phyloP scores from a whole-genome alignment of 2,888 invertebrate species.

The Noctuana brunneofusca region DNA sequence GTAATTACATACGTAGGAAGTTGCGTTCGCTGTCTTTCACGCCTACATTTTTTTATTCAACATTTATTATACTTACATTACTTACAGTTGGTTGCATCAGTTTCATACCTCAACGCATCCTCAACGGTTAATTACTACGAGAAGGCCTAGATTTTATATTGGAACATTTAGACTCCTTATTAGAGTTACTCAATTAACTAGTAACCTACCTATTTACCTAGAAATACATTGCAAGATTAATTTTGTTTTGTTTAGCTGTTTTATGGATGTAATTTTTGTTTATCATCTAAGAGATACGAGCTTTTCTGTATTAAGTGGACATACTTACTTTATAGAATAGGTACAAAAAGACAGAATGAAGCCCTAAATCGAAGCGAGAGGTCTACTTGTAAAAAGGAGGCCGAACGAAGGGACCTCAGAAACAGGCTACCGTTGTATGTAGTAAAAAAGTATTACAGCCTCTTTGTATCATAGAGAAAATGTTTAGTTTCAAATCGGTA shows the following conservation, averaged over 20 bases:
- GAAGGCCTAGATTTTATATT: neutral
- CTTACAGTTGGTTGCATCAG: slow-evolving; percentile 21
- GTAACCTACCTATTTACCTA: neutral
- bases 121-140: neutral
- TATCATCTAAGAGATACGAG: no score
- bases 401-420: no score
- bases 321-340: no score
- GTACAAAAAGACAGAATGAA: no score
- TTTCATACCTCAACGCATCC: slow-evolving; percentile 18
- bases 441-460: no score
- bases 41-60: slow-evolving; percentile 20
- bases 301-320: no score
- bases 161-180: neutral
- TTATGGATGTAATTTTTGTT: no score
- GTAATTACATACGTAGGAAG: slow-evolving; percentile 33
- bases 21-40: slow-evolving; percentile 30
- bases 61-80: slow-evolving; percentile 15
- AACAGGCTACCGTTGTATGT: no score
- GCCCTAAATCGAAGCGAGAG: no score
- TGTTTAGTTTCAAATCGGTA: no score
- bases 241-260: neutral
- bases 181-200: neutral
- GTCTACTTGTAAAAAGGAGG: no score
- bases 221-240: neutral
- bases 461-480: no score